These are phyloP conservation scores for Diaperis boleti DNA, from an alignment of 2,888 invertebrate species.

Conservation along the genomic window DNA sequence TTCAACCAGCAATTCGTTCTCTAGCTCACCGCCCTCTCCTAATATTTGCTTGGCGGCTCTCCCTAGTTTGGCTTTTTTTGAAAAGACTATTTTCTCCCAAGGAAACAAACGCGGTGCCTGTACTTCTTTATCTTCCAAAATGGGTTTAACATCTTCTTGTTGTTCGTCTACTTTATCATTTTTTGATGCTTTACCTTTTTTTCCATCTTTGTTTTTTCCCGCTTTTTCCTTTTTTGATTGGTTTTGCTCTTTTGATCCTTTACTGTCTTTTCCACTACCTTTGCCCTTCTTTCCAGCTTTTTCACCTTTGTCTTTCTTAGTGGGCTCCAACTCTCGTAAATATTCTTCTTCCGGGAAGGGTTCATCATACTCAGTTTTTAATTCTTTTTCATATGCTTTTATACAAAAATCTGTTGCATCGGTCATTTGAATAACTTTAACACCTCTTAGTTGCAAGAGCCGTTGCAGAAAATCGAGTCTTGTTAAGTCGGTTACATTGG, in stretches of 20 bases:
- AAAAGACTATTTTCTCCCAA: conserved; percentile 70
- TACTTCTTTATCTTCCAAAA: conserved; percentile 65
- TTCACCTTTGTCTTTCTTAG: conserved; percentile 64
- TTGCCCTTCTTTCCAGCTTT: conserved; percentile 49
- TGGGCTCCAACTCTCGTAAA: conserved; percentile 54
- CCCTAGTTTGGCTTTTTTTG: conserved; percentile 69
- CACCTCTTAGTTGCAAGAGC: conserved; percentile 53
- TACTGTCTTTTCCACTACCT: conserved; percentile 55
- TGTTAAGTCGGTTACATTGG: conserved; percentile 54
- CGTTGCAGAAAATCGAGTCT: conserved; percentile 56
- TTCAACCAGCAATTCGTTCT: conserved; percentile 69
- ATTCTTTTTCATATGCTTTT: conserved; percentile 69
- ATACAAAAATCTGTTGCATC: conserved; percentile 72
- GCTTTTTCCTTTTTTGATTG: conserved; percentile 56
- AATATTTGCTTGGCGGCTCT: conserved; percentile 70
- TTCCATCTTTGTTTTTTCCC: conserved; percentile 59
- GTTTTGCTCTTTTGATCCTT: conserved; percentile 61
- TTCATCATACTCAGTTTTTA: conserved; percentile 68
- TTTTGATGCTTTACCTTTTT: conserved; percentile 59
- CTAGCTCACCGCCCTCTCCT: conserved; percentile 66
- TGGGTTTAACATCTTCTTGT: conserved; percentile 7
- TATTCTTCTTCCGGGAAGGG: conserved; percentile 56
- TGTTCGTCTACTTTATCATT: conserved; percentile 50
- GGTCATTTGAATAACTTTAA: conserved; percentile 59
- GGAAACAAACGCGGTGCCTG: conserved; percentile 75